A percentile compares a stretch with the other conserved stretches of the same genome.
phyloP scores from a whole-genome alignment of 2,113 vertebrate genomes.

The Dissostichus mawsoni region DNA sequence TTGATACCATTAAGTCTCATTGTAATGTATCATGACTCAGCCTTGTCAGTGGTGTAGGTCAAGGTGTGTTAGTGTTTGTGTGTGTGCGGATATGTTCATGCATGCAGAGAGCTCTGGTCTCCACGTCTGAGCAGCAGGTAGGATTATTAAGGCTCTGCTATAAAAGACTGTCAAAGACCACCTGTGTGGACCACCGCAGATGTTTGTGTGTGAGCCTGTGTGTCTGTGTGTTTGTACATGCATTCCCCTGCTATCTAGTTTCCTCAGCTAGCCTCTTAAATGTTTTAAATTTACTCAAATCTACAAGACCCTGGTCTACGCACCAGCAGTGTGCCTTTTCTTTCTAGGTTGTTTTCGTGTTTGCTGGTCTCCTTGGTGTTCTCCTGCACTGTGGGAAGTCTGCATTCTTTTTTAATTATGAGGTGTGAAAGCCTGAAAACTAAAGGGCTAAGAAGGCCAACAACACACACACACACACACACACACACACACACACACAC shows the following conservation, averaged over 20 bases:
- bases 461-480: conserved; percentile 33
- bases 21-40: not conserved
- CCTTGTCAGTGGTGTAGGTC: conserved; percentile 24
- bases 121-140: conserved; percentile 71
- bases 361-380: conserved; percentile 66
- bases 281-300: conserved; percentile 2
- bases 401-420: conserved; percentile 80
- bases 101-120: conserved; percentile 48
- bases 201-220: conserved; percentile 15
- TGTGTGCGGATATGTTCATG: not conserved
- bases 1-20: not conserved
- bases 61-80: not conserved
- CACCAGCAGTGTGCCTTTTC: conserved; percentile 13
- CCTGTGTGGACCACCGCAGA: conserved; percentile 79
- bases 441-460: conserved; percentile 59
- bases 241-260: conserved; percentile 1
- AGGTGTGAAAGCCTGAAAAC: conserved; percentile 81
- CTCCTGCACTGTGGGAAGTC: conserved; percentile 67
- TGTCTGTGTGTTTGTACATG: conserved; percentile 10
- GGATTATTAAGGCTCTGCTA: conserved; percentile 69
- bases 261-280: not conserved
- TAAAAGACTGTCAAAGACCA: conserved; percentile 79
- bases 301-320: not conserved
- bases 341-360: conserved; percentile 54
- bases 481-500: conserved; percentile 34